These are phyloP conservation scores for Euphonia xanthogaster DNA, from an alignment of 2,797 vertebrate species.

Conservation along the genomic window DNA sequence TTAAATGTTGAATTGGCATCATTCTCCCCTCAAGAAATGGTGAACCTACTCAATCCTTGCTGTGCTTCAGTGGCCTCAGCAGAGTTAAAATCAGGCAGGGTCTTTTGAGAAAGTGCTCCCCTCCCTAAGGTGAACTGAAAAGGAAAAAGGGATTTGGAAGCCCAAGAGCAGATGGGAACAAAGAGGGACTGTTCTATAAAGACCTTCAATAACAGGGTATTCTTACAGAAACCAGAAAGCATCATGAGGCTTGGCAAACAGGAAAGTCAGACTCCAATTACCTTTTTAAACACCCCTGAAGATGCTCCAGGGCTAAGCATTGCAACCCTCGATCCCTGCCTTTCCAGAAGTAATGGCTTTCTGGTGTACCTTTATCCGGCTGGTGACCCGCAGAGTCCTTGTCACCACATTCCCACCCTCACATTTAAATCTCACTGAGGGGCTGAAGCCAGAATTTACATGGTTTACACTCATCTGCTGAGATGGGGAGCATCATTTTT, in stretches of 20 bases:
- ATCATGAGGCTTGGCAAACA: background rate
- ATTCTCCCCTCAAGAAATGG: background rate
- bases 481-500: background rate
- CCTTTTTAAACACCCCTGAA: background rate
- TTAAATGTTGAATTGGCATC: background rate
- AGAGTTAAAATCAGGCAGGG: background rate
- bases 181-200: background rate
- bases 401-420: background rate
- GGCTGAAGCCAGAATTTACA: background rate
- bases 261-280: background rate
- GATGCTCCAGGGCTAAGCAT: background rate
- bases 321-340: background rate
- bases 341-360: background rate
- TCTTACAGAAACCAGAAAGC: background rate
- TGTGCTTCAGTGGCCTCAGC: background rate
- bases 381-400: background rate
- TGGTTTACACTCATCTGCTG: constrained; percentile 2
- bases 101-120: background rate
- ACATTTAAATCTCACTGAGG: background rate
- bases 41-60: background rate
- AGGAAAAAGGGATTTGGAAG: background rate
- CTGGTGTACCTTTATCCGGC: background rate
- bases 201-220: background rate
- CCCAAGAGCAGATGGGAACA: background rate
- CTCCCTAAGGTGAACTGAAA: background rate